Evolutionary conservation across 2,113 vertebrate species (phyloP).

Genomic region (Brachionichthys hirsutus): DNA sequence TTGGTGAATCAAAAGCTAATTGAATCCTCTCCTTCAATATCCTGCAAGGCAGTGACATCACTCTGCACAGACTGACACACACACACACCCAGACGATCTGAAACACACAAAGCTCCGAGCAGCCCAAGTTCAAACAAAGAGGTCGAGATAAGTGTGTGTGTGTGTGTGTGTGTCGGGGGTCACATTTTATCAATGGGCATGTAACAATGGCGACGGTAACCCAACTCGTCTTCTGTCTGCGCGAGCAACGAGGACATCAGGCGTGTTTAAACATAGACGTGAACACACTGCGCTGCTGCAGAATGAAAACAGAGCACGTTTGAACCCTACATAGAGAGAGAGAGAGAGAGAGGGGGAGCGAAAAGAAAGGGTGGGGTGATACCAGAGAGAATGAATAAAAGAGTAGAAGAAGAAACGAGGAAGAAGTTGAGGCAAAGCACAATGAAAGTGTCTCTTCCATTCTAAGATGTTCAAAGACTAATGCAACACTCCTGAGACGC

Average conservation of each 20-base stretch:
- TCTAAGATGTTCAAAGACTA: slow-evolving; percentile 66
- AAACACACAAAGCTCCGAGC: slow-evolving; percentile 14
- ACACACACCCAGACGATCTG: neutral
- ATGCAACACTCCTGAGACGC: slow-evolving; percentile 54
- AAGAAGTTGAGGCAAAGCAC: slow-evolving; percentile 23
- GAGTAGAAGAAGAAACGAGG: slow-evolving; percentile 39
- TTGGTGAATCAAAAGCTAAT: slow-evolving; percentile 24
- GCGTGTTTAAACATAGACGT: slow-evolving; percentile 23
- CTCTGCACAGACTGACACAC: slow-evolving; percentile 5
- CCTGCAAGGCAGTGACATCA: slow-evolving; percentile 35
- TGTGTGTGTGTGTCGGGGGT: slow-evolving; percentile 1
- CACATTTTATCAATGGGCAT: slow-evolving; percentile 23
- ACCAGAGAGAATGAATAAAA: slow-evolving; percentile 49
- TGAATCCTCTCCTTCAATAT: slow-evolving; percentile 24
- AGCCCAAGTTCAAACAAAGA: slow-evolving; percentile 58
- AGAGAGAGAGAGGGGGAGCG: neutral
- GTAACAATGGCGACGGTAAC: slow-evolving; percentile 7
- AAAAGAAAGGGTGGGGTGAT: slow-evolving; percentile 10
- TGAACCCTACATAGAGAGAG: slow-evolving; percentile 21
- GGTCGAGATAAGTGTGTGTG: slow-evolving; percentile 28
- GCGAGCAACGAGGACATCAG: slow-evolving; percentile 28
- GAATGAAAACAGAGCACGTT: slow-evolving; percentile 40
- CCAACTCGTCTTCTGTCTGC: slow-evolving; percentile 6
- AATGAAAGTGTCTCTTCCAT: slow-evolving; percentile 32
- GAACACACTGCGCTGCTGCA: slow-evolving; percentile 11